Conservation (phyloP, 2,113 vertebrate genomes). For the Apodemus speciosus region DNA sequence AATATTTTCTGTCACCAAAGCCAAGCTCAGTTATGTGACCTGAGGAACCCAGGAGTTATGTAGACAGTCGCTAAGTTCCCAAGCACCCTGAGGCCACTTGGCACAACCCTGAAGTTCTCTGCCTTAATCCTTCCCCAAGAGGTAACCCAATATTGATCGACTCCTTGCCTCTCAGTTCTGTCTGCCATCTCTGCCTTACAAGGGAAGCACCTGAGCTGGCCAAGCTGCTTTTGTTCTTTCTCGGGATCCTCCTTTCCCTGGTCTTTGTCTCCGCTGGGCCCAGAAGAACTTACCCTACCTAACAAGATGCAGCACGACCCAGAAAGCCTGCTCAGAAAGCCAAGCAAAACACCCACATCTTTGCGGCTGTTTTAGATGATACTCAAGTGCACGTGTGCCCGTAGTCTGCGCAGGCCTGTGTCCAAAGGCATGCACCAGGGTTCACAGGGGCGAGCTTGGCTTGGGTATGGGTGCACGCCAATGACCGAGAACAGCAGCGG, state of each 20-base stretch:
- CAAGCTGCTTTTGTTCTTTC: background rate
- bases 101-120: no score
- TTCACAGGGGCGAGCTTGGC: rapidly evolving
- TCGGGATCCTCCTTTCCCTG: background rate
- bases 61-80: background rate
- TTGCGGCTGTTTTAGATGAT: background rate
- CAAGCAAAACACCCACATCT: background rate
- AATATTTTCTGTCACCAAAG: background rate
- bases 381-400: rapidly evolving
- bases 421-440: no score
- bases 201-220: background rate
- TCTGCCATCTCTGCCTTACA: background rate
- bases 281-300: background rate
- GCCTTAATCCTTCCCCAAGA: background rate
- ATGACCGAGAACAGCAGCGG: background rate
- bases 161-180: no score
- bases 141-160: background rate
- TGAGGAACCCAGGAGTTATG: background rate
- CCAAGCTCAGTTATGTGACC: background rate
- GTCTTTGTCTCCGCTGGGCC: background rate
- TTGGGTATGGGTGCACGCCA: no score
- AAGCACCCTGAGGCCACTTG: background rate
- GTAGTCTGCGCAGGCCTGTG: rapidly evolving
- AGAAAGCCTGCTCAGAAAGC: no score
- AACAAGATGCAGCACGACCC: background rate